phyloP scores from a whole-genome alignment of 2,113 vertebrate species.

The Nymphicus hollandicus region DNA sequence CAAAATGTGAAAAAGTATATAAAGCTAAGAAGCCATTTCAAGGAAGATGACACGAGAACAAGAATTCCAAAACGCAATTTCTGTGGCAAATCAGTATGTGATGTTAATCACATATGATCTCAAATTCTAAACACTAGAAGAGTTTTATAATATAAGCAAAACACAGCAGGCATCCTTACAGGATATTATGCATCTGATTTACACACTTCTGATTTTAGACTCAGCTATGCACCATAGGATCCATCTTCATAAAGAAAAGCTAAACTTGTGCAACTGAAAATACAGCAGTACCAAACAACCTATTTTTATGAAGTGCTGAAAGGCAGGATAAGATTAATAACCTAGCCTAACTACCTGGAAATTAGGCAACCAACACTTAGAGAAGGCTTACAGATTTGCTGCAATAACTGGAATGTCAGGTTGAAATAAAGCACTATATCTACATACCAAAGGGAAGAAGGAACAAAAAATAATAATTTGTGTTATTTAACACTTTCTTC shows the following conservation, averaged over 20 bases:
- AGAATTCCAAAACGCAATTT: not conserved
- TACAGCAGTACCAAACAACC: not conserved
- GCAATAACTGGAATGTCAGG: not conserved
- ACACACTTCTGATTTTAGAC: not conserved
- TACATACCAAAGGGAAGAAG: not conserved
- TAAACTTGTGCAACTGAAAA: not conserved
- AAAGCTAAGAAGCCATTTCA: not conserved
- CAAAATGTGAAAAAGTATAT: not conserved
- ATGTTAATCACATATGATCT: not conserved
- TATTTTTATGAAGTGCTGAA: conserved; percentile 15
- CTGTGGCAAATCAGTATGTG: not conserved
- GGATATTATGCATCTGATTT: not conserved
- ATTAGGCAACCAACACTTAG: not conserved
- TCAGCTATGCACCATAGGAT: not conserved
- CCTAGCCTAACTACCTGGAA: not conserved
- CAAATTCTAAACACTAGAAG: not conserved
- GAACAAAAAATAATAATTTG: not conserved
- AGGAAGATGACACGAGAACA: not conserved
- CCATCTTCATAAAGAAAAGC: not conserved
- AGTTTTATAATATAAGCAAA: not conserved
- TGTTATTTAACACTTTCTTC: not conserved
- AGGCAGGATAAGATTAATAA: not conserved
- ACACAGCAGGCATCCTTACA: not conserved
- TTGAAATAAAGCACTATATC: not conserved
- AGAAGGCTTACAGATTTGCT: not conserved